Percentiles rank a stretch among this genome's conserved stretches.
phyloP scores from a whole-genome alignment of 2,888 invertebrate genomes.

The Hyalella azteca region DNA sequence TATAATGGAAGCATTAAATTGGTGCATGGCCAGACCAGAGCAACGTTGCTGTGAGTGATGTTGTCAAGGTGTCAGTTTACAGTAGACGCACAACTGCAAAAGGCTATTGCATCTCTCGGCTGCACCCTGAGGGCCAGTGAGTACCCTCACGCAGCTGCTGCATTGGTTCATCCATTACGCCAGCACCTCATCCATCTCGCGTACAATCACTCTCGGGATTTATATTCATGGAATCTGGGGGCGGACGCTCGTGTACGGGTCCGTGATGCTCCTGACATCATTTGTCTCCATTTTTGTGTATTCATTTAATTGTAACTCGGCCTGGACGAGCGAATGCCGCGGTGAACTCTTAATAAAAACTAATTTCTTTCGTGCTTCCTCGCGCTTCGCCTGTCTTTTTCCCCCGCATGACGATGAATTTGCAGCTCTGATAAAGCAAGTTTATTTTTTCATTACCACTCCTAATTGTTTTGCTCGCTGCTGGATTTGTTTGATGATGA shows the following conservation, averaged over 20 bases:
- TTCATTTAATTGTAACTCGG: background rate
- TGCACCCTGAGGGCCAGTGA: too few species aligned
- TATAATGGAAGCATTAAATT: too few species aligned
- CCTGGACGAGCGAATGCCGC: background rate
- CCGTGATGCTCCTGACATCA: constrained; percentile 25
- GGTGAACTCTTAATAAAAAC: background rate
- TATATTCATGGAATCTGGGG: constrained; percentile 35
- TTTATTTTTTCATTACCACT: too few species aligned
- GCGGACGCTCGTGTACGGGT: background rate
- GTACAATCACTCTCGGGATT: constrained; percentile 24
- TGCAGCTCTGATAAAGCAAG: too few species aligned
- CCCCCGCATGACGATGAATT: background rate
- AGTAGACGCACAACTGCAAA: too few species aligned
- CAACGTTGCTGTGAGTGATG: too few species aligned
- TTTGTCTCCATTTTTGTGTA: constrained; percentile 24
- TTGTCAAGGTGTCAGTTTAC: too few species aligned
- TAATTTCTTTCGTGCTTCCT: background rate
- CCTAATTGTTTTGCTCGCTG: too few species aligned
- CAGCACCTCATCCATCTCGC: constrained; percentile 3
- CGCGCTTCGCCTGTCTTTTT: background rate
- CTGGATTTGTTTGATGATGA: too few species aligned
- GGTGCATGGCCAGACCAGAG: too few species aligned
- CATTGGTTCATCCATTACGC: constrained; percentile 5
- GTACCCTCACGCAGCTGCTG: background rate
- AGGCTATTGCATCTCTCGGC: too few species aligned